Evolutionary conservation across 1,140 invertebrate species (phyloP), one percentile per base, ranked within the genome.

Genomic region (Psix sp.): DNA sequence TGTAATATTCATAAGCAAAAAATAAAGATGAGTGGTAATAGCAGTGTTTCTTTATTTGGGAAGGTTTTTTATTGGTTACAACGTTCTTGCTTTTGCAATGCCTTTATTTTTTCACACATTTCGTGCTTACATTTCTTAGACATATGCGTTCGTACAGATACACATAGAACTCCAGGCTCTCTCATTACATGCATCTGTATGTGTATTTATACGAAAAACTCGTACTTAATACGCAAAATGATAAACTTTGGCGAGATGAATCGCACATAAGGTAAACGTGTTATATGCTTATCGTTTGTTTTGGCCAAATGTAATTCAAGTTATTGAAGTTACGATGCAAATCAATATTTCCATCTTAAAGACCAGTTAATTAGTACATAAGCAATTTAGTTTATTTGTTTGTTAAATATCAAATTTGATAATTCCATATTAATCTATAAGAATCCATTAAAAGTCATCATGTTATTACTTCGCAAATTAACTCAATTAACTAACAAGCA

Each of bases 61-160:
- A n/a, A n/a, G n/a, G n/a, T n/a, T n/a, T n/a, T n/a, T n/a, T n/a
- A n/a, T n/a, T n/a, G n/a, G n/a, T n/a, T n/a, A n/a, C n/a, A n/a
- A n/a, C n/a, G n/a, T n/a, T n/a, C n/a, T n/a, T 29, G 2, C 77
- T 67, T 80, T 77, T 82, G 71, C 77, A 82, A 80, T 81, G 80
- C 80, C 77, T 83, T 84, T 84, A 83, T 81, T 84, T 76, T 65
- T 46, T 76, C 76, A 76, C 62, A 60, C 78, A 76, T 74, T 45
- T 74, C 63, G 75, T 75, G 66, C 73, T 52, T 83, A 83, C 80
- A 84, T 76, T 67, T 71, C 43, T 79, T 74, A 46, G 62, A 62
- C 48, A 52, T 65, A 49, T 76, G 56, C 59, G 76, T 77, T 77
- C 63, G 52, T 72, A 38, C 46, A 60, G 39, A 66, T 46, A 36